These are phyloP conservation scores for Exephanes ischioxanthus DNA, from an alignment of 2,888 invertebrate genomes.

Conservation along the genomic window DNA sequence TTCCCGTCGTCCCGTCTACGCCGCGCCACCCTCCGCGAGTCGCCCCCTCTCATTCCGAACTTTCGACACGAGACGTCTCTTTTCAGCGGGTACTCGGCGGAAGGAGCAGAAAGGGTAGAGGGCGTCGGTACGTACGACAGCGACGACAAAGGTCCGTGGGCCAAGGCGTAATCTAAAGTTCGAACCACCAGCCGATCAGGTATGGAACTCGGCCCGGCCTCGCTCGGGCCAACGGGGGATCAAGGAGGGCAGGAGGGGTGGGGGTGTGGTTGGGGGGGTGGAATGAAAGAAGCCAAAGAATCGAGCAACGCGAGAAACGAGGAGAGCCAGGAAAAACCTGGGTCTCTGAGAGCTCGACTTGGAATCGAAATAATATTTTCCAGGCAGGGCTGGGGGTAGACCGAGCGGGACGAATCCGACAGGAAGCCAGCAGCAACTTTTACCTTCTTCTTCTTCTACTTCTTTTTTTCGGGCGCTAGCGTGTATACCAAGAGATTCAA, in stretches of 20 bases:
- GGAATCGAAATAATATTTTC: slow-evolving; percentile 69
- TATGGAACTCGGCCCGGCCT: slow-evolving; percentile 66
- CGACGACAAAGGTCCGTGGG: slow-evolving; percentile 75
- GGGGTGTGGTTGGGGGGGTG: slow-evolving; percentile 4
- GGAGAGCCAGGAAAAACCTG: slow-evolving; percentile 39
- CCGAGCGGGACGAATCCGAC: slow-evolving; percentile 42
- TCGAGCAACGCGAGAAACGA: slow-evolving; percentile 45
- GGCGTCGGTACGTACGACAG: slow-evolving; percentile 50
- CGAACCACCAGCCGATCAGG: slow-evolving; percentile 71
- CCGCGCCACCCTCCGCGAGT: slow-evolving; percentile 21
- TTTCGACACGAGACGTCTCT: slow-evolving; percentile 80
- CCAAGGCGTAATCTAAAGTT: slow-evolving; percentile 80
- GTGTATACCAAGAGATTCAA: slow-evolving; percentile 17
- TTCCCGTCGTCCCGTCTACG: neutral
- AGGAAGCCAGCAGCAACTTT: slow-evolving; percentile 60
- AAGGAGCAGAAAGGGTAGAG: slow-evolving; percentile 32
- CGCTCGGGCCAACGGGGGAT: slow-evolving; percentile 25
- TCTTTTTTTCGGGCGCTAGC: neutral
- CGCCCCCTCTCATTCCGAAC: slow-evolving; percentile 73
- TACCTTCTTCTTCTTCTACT: slow-evolving; percentile 33
- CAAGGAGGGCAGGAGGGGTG: neutral
- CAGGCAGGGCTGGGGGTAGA: slow-evolving; percentile 19
- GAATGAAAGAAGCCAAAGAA: slow-evolving; percentile 53
- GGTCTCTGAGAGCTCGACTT: slow-evolving; percentile 43
- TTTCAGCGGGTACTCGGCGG: slow-evolving; percentile 76